Conservation (phyloP, 2,113 vertebrate genomes). For the Ammodytes dubius region DNA sequence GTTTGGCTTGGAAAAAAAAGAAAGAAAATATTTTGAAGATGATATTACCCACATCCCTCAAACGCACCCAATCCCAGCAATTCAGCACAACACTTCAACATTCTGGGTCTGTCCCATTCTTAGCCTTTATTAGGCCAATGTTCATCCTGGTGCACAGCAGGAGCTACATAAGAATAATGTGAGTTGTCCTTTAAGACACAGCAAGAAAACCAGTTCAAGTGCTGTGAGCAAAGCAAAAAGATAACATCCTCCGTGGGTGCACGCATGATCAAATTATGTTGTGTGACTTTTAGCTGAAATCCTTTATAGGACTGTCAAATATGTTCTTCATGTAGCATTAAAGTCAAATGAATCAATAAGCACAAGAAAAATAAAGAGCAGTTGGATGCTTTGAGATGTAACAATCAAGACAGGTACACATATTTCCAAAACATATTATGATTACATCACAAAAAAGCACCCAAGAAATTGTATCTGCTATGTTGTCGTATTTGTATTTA, state of each 20-base stretch:
- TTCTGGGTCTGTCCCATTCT: neutral
- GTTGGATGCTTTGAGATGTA: neutral
- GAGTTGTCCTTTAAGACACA: neutral
- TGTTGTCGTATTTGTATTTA: neutral
- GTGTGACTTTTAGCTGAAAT: neutral
- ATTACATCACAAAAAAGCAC: neutral
- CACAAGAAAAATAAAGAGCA: neutral
- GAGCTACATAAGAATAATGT: neutral
- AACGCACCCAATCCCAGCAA: slow-evolving; percentile 12
- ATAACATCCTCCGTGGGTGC: neutral
- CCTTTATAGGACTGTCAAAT: neutral
- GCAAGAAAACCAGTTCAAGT: neutral
- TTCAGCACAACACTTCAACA: neutral
- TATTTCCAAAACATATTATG: neutral
- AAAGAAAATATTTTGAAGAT: neutral
- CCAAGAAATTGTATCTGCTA: neutral
- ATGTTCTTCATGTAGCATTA: neutral
- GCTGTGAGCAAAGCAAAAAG: neutral
- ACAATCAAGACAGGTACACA: neutral
- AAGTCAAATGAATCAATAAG: neutral
- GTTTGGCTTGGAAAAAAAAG: neutral
- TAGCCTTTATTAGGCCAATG: neutral
- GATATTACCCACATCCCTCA: neutral
- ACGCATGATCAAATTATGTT: neutral
- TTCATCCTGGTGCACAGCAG: neutral